These are phyloP conservation scores for Zosterops lateralis DNA, from an alignment of 2,113 vertebrate genomes.

Conservation along the genomic window DNA sequence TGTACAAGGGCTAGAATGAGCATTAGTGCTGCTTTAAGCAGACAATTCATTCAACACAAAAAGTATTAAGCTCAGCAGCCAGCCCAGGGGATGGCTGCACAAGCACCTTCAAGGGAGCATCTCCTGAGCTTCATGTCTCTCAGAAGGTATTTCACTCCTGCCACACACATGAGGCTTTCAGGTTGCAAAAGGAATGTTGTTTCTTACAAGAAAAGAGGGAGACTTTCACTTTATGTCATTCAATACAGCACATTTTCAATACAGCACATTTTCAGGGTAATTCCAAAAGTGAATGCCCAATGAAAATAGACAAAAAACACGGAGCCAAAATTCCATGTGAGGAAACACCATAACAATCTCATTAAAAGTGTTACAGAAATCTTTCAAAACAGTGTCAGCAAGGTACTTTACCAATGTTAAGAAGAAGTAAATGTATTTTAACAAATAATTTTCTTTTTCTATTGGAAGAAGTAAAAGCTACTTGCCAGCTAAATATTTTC, in stretches of 20 bases:
- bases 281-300: neutral
- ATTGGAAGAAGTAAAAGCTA: neutral
- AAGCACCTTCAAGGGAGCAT: neutral
- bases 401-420: neutral
- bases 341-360: neutral
- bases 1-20: neutral
- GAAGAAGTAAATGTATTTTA: neutral
- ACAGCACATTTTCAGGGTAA: neutral
- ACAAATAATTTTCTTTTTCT: neutral
- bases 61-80: neutral
- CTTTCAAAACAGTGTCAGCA: neutral
- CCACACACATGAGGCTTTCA: neutral
- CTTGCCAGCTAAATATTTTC: neutral
- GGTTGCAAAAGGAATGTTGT: neutral
- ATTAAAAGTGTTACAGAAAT: neutral
- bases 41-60: neutral
- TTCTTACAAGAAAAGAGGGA: neutral
- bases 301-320: neutral
- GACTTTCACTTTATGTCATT: neutral
- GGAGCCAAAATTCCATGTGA: neutral
- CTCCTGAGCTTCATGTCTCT: neutral
- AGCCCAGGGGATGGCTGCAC: neutral
- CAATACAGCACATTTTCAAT: neutral
- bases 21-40: neutral
- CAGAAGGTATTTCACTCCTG: neutral